Evolutionary conservation across 2,113 vertebrate genomes (phyloP), one percentile per base, ranked within the genome.

Genomic region (Pampusana beccarii): DNA sequence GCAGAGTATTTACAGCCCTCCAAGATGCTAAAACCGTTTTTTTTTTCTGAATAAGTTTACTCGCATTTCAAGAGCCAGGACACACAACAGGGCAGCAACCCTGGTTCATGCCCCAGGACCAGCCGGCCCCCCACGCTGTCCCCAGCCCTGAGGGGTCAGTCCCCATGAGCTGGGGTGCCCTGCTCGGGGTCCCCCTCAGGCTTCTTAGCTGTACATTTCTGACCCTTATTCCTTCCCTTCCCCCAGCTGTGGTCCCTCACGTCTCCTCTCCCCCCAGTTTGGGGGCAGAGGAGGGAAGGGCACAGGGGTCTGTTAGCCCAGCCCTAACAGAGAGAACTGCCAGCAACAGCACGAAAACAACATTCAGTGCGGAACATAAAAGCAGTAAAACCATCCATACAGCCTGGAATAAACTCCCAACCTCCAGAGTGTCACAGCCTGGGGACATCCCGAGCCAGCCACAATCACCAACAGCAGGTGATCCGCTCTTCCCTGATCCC

Each of bases 81-180:
- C 3, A 69, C 2, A 4, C 1, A 21, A 10, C 0, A 0, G 0
- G 2, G 69, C 26, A 13, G 42, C 1, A 2, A 9, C 4, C 4
- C 23, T 0, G 16, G 23, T 24, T 4, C 51, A 14, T 5, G 40
- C 81, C 29, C 3, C 0, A 3, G 78, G 38, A 28, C 18, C 40
- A 1, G 42, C 42, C 42, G 16, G 42, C 42, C 42, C 42, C 42
- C 42, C 42, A 44, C 0, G 13, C 12, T 15, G 29, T 5, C 20
- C 36, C 18, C 51, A 57, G 77, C 34, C 8, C 81, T 13, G 18
- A 24, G 2, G 2, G 38, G 28, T 42, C 53, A 75, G 19, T 3
- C 31, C 23, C 2, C 1, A 1, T 31, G 51, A 3, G 2, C 46
- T 11, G 21, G 8, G 15, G 24, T 44, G 18, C 7, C 24, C 58